Base-by-base conservation (phyloP, 1,140 invertebrate species). In the Bombus impatiens region DNA sequence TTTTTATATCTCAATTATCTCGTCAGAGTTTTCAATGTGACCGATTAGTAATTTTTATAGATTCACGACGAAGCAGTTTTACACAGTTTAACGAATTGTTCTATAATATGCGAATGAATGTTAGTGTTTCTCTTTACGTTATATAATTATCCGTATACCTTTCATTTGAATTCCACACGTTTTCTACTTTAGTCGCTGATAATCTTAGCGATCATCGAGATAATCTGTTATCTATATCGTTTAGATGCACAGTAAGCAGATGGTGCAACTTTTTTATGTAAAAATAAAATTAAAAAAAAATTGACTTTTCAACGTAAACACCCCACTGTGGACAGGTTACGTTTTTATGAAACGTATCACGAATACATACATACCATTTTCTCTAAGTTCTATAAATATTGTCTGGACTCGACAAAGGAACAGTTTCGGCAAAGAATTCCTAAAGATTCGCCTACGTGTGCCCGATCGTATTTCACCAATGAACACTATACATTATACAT, bases 321-420 rank as follows among this genome's bases (percentile, higher is more conserved):
- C 0, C 10, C 10, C 57, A 10, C 3, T 10, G 10, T 28, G 9
- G 2, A 0, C 13, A 32, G 25, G 12, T 53, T 28, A 57, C 2
- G 22, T 37, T 80, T 74, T 28, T 32, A 28, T 6, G 32, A 62
- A 59, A 82, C 22, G 53, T 1, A n/a, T 22, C 3, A 1, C 13
- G 18, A 12, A 44, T 15, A 15, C 44, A 0, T 6, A 5, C 13
- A 15, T 53, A 2, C 22, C 8, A 22, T 42, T 35, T 47, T 47
- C n/a, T 44, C 18, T 2, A 35, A 53, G 25, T 76, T 28, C n/a
- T 22, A 18, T 76, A 5, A 12, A 76, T 15, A 13, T 44, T 22
- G 3, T 8, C 12, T 3, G 1, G 8, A 28, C 3, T 32, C 1
- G 5, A 32, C 8, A 0, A 32, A 32, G 15, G 1, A 13, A 47